Base-by-base conservation (phyloP, 2,888 invertebrate genomes). In the Mayetiola destructor region DNA sequence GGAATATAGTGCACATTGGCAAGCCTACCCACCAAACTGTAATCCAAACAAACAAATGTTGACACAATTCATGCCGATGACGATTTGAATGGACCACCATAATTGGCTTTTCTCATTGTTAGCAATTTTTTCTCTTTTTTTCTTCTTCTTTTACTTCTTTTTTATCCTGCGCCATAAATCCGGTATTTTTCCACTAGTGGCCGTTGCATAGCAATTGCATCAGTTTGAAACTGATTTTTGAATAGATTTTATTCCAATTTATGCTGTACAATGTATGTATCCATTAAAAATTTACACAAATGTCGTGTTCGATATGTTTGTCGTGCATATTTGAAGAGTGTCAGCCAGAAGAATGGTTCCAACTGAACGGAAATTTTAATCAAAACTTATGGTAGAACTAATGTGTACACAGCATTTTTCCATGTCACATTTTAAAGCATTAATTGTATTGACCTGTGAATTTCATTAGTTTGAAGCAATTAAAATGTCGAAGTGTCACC, bases 361-460 rank as follows among this genome's bases (percentile, higher is more conserved):
- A n/a, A n/a, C n/a, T n/a, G n/a, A n/a, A n/a, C n/a, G n/a, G n/a
- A n/a, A n/a, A n/a, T n/a, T n/a, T n/a, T n/a, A n/a, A n/a, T n/a
- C n/a, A n/a, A n/a, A n/a, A n/a, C n/a, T n/a, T n/a, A n/a, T n/a
- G n/a, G n/a, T n/a, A n/a, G n/a, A n/a, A n/a, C n/a, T n/a, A n/a
- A n/a, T n/a, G n/a, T n/a, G n/a, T n/a, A n/a, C n/a, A n/a, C n/a
- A n/a, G n/a, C n/a, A n/a, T n/a, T 23, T 23, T 12, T 23, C 14
- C n/a, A 10, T 12, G 14, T 2, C 14, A 23, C 14, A 23, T 5
- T 40, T 8, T 12, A 42, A 48, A n/a, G 27, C 48, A 48, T 48
- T 48, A 48, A 48, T 48, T 48, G 48, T 48, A 48, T 48, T 48
- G 48, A 48, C 48, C 48, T 48, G 48, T 48, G 48, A n/a, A n/a